These are phyloP conservation scores for Dipodomys ordii DNA, from an alignment of 2,113 vertebrate genomes.

Conservation along the genomic window DNA sequence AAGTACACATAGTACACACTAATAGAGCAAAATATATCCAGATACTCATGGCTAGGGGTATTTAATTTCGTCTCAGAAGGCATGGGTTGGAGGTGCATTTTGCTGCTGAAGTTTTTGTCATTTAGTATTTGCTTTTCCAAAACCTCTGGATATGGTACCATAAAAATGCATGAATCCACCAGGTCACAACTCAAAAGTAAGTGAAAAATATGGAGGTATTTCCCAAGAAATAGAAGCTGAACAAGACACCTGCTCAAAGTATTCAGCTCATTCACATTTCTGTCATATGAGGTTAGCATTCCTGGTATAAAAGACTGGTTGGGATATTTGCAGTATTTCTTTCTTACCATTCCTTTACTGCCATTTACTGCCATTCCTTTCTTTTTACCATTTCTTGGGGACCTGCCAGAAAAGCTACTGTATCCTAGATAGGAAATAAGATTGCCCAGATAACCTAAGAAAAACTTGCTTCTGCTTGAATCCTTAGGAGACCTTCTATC, in stretches of 20 bases:
- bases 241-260: fast-evolving
- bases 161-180: neutral
- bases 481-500: too few relatives aligned
- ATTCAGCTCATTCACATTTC: neutral
- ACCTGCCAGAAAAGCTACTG: neutral
- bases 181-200: neutral
- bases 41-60: neutral
- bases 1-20: neutral
- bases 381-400: neutral
- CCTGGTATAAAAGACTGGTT: neutral
- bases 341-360: neutral
- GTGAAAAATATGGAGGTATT: neutral
- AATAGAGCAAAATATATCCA: neutral
- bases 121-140: neutral
- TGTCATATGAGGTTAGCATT: neutral
- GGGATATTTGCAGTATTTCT: neutral
- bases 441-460: neutral
- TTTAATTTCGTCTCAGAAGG: too few relatives aligned
- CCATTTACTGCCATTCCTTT: too few relatives aligned
- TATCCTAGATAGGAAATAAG: neutral
- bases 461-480: neutral
- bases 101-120: neutral
- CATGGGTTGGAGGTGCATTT: neutral
- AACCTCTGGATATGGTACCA: neutral
- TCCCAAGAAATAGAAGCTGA: neutral